phyloP scores from a whole-genome alignment of 2,888 invertebrate genomes.

The Glaucopsyche alexis region DNA sequence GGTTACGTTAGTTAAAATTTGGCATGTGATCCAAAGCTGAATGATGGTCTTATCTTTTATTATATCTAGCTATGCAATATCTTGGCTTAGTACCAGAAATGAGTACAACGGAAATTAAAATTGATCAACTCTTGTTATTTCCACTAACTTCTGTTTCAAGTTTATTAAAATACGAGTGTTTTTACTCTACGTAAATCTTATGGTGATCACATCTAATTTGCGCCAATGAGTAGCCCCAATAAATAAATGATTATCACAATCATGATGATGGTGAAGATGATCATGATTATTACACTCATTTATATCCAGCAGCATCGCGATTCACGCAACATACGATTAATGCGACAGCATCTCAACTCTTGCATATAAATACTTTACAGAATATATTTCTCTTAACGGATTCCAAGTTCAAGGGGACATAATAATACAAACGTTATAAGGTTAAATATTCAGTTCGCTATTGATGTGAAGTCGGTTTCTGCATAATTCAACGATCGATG shows the following conservation, averaged over 20 bases:
- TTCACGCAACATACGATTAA: slow-evolving; percentile 17
- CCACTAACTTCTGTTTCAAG: background rate
- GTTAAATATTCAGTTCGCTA: slow-evolving; percentile 63
- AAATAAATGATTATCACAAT: background rate
- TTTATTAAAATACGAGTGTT: background rate
- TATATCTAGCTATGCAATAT: background rate
- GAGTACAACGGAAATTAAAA: background rate
- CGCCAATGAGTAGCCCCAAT: no score
- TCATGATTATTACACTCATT: background rate
- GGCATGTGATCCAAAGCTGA: background rate
- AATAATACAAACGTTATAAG: slow-evolving; percentile 55
- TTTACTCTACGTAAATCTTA: background rate
- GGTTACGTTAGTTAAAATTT: background rate
- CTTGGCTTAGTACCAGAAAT: slow-evolving; percentile 4
- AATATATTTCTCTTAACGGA: background rate
- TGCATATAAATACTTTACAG: background rate
- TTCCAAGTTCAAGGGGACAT: slow-evolving; percentile 50
- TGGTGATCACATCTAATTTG: no score
- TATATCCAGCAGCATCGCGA: background rate
- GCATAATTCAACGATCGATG: slow-evolving; percentile 70
- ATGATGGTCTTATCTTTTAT: slow-evolving; percentile 4
- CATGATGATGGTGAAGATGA: background rate
- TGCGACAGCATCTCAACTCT: background rate
- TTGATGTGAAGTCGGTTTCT: slow-evolving; percentile 50
- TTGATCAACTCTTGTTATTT: background rate